phyloP scores from a whole-genome alignment of 2,888 invertebrate genomes.

The Rhagonycha fulva region DNA sequence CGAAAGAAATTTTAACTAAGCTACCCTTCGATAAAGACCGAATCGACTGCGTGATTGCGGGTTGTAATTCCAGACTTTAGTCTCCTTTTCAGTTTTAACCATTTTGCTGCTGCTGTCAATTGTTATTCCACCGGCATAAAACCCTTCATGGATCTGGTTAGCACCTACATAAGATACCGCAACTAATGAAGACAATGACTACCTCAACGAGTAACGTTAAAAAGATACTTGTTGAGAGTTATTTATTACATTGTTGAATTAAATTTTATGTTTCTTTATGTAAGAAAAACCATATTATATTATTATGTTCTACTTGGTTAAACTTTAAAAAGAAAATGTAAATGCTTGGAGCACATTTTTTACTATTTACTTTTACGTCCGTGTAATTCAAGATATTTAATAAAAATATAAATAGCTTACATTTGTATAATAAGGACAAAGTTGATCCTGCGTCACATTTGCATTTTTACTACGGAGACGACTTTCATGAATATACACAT shows the following conservation, averaged over 20 bases:
- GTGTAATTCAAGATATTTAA: background rate
- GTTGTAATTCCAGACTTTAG: background rate
- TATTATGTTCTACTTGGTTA: background rate
- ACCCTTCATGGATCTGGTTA: background rate
- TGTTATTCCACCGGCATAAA: conserved; percentile 1
- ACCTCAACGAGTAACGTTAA: background rate
- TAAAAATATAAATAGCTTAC: background rate
- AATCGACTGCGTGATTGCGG: conserved; percentile 1
- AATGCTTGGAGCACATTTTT: background rate
- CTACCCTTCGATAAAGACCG: background rate
- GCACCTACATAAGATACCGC: background rate
- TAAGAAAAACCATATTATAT: background rate
- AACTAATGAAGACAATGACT: background rate
- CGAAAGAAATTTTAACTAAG: background rate
- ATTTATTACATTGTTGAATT: background rate
- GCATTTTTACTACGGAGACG: background rate
- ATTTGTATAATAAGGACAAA: background rate
- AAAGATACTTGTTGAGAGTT: background rate
- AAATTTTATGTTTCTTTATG: background rate
- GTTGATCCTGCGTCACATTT: background rate
- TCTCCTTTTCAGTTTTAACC: background rate
- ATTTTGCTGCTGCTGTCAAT: background rate
- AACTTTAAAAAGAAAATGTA: background rate
- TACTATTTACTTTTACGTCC: background rate
- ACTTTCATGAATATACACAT: background rate